Percentiles rank a stretch among this genome's conserved stretches.
phyloP scores from a whole-genome alignment of 2,797 vertebrate genomes.

The Sebastes variabilis region DNA sequence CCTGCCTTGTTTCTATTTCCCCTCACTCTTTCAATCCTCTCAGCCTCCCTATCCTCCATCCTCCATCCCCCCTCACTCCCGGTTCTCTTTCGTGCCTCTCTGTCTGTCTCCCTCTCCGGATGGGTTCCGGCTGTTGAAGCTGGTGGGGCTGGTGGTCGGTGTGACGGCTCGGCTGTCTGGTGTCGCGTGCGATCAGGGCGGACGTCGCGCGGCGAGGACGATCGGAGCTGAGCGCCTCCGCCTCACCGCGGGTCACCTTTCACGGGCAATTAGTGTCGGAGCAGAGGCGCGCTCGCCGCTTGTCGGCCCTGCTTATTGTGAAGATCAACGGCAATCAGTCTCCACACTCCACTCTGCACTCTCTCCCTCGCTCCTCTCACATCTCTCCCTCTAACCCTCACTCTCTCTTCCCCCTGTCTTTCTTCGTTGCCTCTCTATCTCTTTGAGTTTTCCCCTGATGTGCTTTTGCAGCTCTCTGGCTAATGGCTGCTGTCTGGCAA shows the following conservation, averaged over 20 bases:
- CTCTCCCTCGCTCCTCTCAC: conserved; percentile 57
- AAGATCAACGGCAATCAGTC: conserved; percentile 88
- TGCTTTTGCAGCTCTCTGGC: conserved; percentile 73
- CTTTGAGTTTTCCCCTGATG: conserved; percentile 69
- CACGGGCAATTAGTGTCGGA: conserved; percentile 99
- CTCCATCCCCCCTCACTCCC: conserved; percentile 5
- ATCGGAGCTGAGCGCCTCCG: conserved; percentile 93
- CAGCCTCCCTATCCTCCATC: conserved; percentile 23
- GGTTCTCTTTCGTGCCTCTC: conserved; percentile 26
- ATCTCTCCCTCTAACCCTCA: conserved; percentile 60
- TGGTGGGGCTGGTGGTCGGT: conserved; percentile 79
- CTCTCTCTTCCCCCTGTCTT: conserved; percentile 65
- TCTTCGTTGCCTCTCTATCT: conserved; percentile 71
- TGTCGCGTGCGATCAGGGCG: conserved; percentile 90
- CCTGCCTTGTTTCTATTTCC: conserved; percentile 23
- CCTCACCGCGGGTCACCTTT: conserved; percentile 97
- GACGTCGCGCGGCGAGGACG: conserved; percentile 83
- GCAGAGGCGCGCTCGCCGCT: conserved; percentile 92
- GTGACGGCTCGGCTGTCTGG: conserved; percentile 93
- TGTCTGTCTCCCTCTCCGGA: conserved; percentile 42
- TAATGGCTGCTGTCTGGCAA: conserved; percentile 72
- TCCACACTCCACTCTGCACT: conserved; percentile 73
- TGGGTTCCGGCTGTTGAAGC: conserved; percentile 76
- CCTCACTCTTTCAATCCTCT: conserved; percentile 43
- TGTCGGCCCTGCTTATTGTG: conserved; percentile 95